These are phyloP conservation scores for Microtus ochrogaster DNA, from an alignment of 2,113 vertebrate species.

Conservation along the genomic window DNA sequence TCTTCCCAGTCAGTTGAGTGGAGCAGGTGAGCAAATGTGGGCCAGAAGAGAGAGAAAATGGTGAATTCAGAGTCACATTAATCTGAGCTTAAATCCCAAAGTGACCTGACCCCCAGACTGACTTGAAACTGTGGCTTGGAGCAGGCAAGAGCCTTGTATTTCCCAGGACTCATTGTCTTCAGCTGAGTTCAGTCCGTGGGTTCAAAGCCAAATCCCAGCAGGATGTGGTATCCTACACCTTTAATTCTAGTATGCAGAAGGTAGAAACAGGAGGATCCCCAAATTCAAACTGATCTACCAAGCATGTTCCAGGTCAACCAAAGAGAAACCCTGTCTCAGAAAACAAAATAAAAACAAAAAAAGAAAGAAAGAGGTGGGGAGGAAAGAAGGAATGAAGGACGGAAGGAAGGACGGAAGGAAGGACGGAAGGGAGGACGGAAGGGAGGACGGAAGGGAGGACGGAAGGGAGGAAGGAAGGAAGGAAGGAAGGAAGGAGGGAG, in stretches of 20 bases:
- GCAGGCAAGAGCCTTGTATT: not conserved
- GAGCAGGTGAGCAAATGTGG: not conserved
- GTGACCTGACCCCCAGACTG: not conserved
- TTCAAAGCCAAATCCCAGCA: not conserved
- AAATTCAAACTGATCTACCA: not conserved
- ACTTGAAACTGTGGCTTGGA: not conserved
- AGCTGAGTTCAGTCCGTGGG: not conserved
- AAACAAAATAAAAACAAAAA: not conserved
- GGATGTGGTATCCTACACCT: not conserved
- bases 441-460: too few relatives aligned
- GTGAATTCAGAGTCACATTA: not conserved
- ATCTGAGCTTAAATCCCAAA: not conserved
- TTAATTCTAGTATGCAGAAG: not conserved
- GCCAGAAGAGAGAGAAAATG: not conserved
- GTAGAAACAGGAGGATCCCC: not conserved
- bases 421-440: not conserved
- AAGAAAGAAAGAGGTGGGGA: not conserved
- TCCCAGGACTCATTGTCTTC: not conserved
- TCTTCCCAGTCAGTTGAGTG: fast-evolving
- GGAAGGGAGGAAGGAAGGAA: fast-evolving
- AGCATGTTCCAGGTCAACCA: not conserved
- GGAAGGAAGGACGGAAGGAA: too few relatives aligned
- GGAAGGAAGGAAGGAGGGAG: fast-evolving
- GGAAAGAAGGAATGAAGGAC: fast-evolving
- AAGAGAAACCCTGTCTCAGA: too few relatives aligned